These are phyloP conservation scores for Hippoglossus hippoglossus DNA, from an alignment of 2,797 vertebrate genomes.

Conservation along the genomic window DNA sequence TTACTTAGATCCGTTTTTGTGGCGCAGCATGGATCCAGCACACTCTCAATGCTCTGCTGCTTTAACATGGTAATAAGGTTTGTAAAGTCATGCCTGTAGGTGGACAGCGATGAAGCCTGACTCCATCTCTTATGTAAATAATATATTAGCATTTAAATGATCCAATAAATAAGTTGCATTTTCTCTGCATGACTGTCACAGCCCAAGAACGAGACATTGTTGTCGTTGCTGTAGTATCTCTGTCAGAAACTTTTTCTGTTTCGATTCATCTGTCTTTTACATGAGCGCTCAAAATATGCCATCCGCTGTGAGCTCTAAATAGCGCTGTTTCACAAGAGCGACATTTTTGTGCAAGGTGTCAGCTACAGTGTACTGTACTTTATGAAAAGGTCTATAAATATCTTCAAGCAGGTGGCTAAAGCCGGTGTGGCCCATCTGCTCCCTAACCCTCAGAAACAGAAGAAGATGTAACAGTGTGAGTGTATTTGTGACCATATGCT, in stretches of 20 bases:
- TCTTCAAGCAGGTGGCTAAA: conserved; percentile 76
- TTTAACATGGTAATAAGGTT: neutral
- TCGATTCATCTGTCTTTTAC: neutral
- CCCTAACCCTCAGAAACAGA: conserved; percentile 59
- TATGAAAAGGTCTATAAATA: conserved; percentile 77
- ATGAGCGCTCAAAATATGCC: neutral
- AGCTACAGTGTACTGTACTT: conserved; percentile 39
- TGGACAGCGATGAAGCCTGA: neutral
- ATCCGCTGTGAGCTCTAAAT: conserved; percentile 12
- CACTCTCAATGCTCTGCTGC: neutral
- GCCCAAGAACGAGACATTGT: neutral
- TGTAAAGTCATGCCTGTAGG: conserved; percentile 2
- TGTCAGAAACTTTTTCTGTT: neutral
- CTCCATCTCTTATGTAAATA: neutral
- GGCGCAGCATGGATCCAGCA: neutral
- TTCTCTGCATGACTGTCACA: neutral
- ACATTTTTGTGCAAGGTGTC: conserved; percentile 44
- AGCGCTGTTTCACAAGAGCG: conserved; percentile 19
- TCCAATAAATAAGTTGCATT: neutral
- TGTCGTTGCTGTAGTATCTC: neutral
- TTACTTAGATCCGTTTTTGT: neutral
- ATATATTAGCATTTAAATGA: conserved; percentile 17
- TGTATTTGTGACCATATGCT: neutral
- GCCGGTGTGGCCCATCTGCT: conserved; percentile 80
- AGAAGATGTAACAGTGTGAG: conserved; percentile 19